Evolutionary conservation across 2,888 invertebrate genomes (phyloP), one percentile per base, ranked within the genome.

Genomic region (Drosophila acutilabella): DNA sequence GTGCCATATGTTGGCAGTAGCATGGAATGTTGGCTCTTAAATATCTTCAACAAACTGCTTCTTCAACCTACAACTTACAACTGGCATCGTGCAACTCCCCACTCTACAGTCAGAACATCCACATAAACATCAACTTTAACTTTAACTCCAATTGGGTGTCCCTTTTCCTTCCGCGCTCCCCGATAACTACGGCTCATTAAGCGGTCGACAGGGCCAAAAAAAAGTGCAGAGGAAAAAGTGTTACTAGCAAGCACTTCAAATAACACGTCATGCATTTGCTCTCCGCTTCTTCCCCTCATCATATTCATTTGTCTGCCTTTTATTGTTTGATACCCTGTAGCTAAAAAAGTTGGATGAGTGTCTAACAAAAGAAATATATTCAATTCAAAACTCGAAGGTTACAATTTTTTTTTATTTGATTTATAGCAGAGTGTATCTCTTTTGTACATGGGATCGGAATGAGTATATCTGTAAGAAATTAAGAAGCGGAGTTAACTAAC

Each of bases 211-310:
- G 50, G 23, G 26, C 38, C 75, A 41, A 50, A 58, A 11, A 40
- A 47, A 8, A 33, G 10, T 11, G 11, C 26, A 26, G 26, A 26
- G 8, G 30, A 30, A 30, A 8, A 30, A 30, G 30, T 30, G 30
- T 30, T 36, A 36, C 36, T n/a, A 42, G 11, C 38, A 16, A 59
- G 68, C 75, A 79, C 80, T 71, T 82, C 64, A 85, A 83, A 86
- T 85, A 86, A 85, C 80, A 85, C 70, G 68, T 71, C 64, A 62
- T 71, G 61, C 47, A 65, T 52, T 71, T 65, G 30, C 50, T 75
- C 67, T 64, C 57, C 16, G 11, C 62, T 64, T 59, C 61, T 65
- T 20, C 20, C 4, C 20, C 57, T 66, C 45, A 57, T 66, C 41
- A 26, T 18, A 13, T n/a, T 26, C 8, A 7, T 14, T 16, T 10